Conservation (phyloP, 2,113 vertebrate species). For the Acanthisitta chloris region DNA sequence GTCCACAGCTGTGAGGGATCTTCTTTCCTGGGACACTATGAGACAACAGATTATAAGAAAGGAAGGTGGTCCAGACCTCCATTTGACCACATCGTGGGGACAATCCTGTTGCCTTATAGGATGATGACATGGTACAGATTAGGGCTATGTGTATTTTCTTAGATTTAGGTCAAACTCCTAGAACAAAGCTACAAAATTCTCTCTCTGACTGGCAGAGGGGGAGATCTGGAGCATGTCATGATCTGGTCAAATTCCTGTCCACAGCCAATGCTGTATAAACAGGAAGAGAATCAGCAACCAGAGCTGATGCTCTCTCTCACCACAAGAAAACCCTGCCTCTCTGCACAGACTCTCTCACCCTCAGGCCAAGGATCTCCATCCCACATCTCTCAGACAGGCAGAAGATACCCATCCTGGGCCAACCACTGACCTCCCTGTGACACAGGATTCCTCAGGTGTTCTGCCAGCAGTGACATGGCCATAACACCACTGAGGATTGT, state of each 20-base stretch:
- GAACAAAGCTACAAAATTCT: background rate
- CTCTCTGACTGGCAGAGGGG: background rate
- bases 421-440: background rate
- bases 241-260: background rate
- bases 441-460: background rate
- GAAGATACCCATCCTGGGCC: background rate
- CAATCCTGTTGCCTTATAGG: background rate
- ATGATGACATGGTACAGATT: too few species aligned
- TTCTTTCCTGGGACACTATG: background rate
- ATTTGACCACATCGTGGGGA: background rate
- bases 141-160: background rate
- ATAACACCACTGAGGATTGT: background rate
- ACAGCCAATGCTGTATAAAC: background rate
- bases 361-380: background rate
- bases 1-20: background rate
- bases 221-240: background rate
- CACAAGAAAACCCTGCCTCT: background rate
- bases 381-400: background rate
- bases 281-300: background rate
- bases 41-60: background rate
- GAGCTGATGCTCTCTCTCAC: background rate
- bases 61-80: background rate
- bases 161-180: background rate
- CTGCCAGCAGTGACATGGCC: background rate
- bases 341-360: accelerated